Conservation (phyloP, 2,888 invertebrate species). For the Steromphala cineraria region DNA sequence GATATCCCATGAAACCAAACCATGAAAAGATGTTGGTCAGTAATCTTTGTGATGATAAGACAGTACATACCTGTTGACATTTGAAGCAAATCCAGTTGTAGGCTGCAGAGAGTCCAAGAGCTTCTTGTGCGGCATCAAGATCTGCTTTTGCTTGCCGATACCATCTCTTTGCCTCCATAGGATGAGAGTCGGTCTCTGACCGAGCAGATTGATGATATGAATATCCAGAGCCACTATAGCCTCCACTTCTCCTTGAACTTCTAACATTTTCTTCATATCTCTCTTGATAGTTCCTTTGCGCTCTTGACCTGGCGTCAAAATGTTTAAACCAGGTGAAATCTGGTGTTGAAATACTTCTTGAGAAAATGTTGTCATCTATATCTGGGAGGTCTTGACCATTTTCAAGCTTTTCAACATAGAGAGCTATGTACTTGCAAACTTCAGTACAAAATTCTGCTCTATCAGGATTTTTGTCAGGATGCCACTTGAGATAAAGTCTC, state of each 20-base stretch:
- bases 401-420: conserved; percentile 38
- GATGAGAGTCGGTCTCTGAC: conserved; percentile 31
- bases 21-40: too few species aligned
- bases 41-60: too few species aligned
- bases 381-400: conserved; percentile 27
- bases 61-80: conserved; percentile 56
- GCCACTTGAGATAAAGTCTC: conserved; percentile 48
- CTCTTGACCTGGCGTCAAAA: neutral
- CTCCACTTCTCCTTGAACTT: neutral
- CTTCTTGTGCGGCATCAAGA: conserved; percentile 41
- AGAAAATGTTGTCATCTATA: conserved; percentile 26
- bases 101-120: conserved; percentile 28
- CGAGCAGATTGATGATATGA: neutral
- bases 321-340: neutral
- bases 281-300: neutral
- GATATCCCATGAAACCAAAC: too few species aligned
- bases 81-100: conserved; percentile 56
- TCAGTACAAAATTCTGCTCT: conserved; percentile 39
- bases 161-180: conserved; percentile 51
- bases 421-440: conserved; percentile 45
- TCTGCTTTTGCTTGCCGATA: conserved; percentile 51
- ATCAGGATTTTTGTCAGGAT: conserved; percentile 55
- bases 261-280: neutral
- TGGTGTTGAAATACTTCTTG: neutral
- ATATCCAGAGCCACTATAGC: neutral